These are phyloP conservation scores for Drosophila borborema DNA, from an alignment of 2,888 invertebrate genomes.

Conservation along the genomic window DNA sequence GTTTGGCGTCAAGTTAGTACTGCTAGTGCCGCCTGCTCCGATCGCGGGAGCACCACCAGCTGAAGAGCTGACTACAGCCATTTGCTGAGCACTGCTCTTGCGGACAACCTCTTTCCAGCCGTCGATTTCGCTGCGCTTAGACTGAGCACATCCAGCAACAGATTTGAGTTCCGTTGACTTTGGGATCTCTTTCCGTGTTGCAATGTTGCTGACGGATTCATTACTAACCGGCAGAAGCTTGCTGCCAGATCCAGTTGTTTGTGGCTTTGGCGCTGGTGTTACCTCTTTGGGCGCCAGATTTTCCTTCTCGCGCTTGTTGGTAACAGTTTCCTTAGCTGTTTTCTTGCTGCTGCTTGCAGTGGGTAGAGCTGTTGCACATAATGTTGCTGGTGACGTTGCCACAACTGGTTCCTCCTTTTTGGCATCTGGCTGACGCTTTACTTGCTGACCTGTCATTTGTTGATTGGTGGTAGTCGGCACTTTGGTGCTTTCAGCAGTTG, in stretches of 20 bases:
- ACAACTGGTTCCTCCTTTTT: conserved; percentile 60
- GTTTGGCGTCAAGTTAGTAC: conserved; percentile 40
- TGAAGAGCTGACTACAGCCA: conserved; percentile 34
- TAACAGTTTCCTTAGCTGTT: conserved; percentile 60
- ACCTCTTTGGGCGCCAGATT: conserved; percentile 83
- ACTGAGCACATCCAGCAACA: conserved; percentile 1
- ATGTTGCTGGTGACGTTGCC: conserved; percentile 13
- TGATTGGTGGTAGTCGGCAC: conserved; percentile 39
- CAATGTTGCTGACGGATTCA: conserved; percentile 60
- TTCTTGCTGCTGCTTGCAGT: conserved; percentile 45
- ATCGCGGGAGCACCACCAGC: conserved; percentile 11
- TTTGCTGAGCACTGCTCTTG: conserved; percentile 89
- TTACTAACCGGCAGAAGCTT: conserved; percentile 51
- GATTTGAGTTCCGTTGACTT: conserved; percentile 14
- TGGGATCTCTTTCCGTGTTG: conserved; percentile 85
- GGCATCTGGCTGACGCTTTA: conserved; percentile 55
- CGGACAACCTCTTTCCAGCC: conserved; percentile 99
- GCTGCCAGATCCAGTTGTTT: conserved; percentile 20
- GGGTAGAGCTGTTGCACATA: conserved; percentile 21
- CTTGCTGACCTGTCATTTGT: conserved; percentile 42
- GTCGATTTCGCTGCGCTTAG: conserved; percentile 91
- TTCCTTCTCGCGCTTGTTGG: conserved; percentile 84
- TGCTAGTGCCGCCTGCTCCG: conserved; percentile 16
- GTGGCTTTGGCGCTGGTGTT: conserved; percentile 44
- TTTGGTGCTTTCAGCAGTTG: conserved; percentile 38